Base-by-base conservation (phyloP, 2,888 invertebrate species). In the Temnothorax ravouxi region DNA sequence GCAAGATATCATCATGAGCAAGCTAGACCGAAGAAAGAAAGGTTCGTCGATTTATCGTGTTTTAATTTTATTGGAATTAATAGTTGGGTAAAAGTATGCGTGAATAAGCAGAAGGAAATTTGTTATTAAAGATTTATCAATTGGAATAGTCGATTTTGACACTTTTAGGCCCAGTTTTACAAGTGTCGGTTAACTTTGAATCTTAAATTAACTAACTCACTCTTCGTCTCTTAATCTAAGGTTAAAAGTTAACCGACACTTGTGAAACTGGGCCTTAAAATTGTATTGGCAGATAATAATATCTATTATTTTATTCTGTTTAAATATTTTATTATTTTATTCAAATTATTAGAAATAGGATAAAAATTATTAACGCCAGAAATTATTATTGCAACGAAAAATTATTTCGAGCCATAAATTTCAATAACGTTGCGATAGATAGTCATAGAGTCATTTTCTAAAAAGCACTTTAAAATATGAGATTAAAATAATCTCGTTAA, bases 1-100 rank as follows among this genome's bases (percentile, higher is more conserved):
- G 0, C 99, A 99, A 95, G 98, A 98, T 93, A 98, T 99, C 80
- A 98, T 99, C 71, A 99, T 99, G 98, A 97, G 97, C 13, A 99
- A 99, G 95, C 95, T 99, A 92, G 99, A 99, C 93, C 98, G 98
- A 94, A 96, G 99, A 77, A 96, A 98, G 79, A 99, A 99, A 96
- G 99, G 97, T 95, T 88, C 6, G 29, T 21, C 9, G 9, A 66
- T 25, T 56, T 15, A 13, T 2, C 8, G 13, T 1, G 29, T 41
- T 44, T 59, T 59, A 9, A 56, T 44, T 74, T 69, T 21, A 72
- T 44, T 61, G 9, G 1, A 61, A n/a, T 29, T 71, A 38, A 6
- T 4, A 59, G 8, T 11, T 44, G 18, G 25, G 3, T 41, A 21
- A 72, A 66, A 64, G 5, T 3, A 21, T 21, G 13, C 2, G 41